Evolutionary conservation across 2,113 vertebrate genomes (phyloP).

Genomic region (Brevimyrus niger): DNA sequence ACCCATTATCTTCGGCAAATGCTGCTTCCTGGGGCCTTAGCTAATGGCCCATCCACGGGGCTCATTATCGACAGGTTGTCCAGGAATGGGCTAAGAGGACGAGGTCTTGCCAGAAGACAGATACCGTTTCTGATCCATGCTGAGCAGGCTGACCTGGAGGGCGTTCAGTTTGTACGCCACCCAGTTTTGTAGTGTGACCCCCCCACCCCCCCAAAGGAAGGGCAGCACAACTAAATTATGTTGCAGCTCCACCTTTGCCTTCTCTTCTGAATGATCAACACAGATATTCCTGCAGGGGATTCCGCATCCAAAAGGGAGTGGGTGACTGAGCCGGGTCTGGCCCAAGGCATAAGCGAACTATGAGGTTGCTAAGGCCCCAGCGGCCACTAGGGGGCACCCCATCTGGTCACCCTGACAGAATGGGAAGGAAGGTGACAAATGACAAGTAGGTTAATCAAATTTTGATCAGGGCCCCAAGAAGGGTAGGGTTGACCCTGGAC

Average conservation of each 20-base stretch:
- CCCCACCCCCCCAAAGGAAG: neutral
- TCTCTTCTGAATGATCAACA: neutral
- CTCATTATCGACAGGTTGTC: conserved; percentile 38
- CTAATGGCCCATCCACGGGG: conserved; percentile 29
- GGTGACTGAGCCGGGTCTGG: neutral
- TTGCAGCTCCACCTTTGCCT: neutral
- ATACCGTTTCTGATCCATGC: neutral
- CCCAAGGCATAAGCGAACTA: neutral
- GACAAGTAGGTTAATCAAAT: neutral
- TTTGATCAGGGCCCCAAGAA: neutral
- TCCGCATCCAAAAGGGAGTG: neutral
- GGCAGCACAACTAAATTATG: neutral
- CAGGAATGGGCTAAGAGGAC: conserved; percentile 21
- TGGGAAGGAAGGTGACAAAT: neutral
- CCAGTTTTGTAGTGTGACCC: neutral
- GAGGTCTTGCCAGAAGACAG: conserved; percentile 20
- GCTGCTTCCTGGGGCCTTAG: neutral
- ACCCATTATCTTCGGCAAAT: conserved; percentile 19
- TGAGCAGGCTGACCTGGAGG: neutral
- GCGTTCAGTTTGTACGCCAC: neutral
- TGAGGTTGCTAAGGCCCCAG: neutral
- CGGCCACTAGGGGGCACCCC: neutral
- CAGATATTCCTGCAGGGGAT: neutral
- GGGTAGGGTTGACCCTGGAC: neutral
- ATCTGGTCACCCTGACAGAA: neutral